Conservation (phyloP, 2,888 invertebrate genomes). For the Phortica magna region DNA sequence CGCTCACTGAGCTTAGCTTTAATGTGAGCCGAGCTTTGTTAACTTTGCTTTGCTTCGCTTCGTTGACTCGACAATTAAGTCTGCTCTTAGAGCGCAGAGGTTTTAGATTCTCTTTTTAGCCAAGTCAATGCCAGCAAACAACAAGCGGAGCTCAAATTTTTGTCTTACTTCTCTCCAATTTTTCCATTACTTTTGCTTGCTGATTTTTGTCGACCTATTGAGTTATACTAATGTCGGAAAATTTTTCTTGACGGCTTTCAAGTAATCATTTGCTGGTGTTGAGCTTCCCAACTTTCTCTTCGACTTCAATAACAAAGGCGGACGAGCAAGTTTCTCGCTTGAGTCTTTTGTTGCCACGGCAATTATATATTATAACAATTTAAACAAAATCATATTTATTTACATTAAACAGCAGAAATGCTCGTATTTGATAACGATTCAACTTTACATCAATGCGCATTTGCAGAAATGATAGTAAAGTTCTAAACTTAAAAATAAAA, state of each 20-base stretch:
- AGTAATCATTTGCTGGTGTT: not conserved
- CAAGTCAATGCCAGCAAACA: not conserved
- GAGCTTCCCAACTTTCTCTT: not conserved
- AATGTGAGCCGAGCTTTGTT: not conserved
- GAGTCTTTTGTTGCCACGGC: constrained; percentile 42
- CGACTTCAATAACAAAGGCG: not conserved
- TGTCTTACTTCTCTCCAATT: not conserved
- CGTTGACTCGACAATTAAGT: not conserved
- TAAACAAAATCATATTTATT: not conserved
- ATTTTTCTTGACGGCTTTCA: not conserved
- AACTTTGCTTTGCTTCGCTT: not conserved
- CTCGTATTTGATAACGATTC: no score
- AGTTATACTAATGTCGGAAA: not conserved
- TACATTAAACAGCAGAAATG: not conserved
- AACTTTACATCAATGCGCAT: no score
- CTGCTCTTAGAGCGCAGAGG: not conserved
- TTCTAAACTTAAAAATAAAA: no score
- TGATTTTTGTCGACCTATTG: not conserved
- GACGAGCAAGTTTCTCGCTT: constrained; percentile 37
- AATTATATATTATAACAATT: constrained; percentile 15
- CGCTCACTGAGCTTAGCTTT: constrained; percentile 10
- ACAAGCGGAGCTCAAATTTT: not conserved
- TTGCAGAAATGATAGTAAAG: no score
- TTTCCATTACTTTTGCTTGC: not conserved
- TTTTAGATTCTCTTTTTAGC: not conserved